A percentile compares a stretch with the other conserved stretches of the same genome.
Evolutionary conservation across 64 coral and sea anemone genomes (phyloP).

Genomic region (Trachythela sp.): DNA sequence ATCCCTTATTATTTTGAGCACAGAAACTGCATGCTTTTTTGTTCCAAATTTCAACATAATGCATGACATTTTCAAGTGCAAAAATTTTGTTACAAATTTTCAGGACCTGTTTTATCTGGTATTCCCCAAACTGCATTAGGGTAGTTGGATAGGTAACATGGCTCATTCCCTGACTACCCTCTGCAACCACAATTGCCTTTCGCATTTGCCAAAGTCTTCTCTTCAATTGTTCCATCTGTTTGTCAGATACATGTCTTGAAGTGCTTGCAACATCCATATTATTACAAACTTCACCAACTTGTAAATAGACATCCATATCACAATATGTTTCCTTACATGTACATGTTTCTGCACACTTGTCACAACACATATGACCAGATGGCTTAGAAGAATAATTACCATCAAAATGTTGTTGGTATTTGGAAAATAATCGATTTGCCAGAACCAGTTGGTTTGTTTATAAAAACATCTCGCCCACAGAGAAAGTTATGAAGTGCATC

Average conservation of each 20-base stretch:
- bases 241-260: background rate
- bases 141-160: background rate
- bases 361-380: slow-evolving; percentile 8
- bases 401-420: slow-evolving; percentile 11
- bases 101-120: background rate
- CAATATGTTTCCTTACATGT: background rate
- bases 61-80: background rate
- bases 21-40: background rate
- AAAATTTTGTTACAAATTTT: background rate
- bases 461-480: background rate
- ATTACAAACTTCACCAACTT: no score
- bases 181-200: background rate
- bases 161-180: background rate
- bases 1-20: background rate
- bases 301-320: background rate
- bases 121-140: background rate
- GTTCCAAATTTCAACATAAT: background rate
- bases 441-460: background rate
- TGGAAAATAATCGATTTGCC: background rate
- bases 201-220: background rate
- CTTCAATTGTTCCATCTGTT: background rate
- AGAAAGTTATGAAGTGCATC: background rate
- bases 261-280: background rate
- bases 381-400: background rate
- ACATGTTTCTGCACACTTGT: background rate